Evolutionary conservation across 2,797 vertebrate genomes (phyloP), one percentile per base, ranked within the genome.

Genomic region (Syngnathus acus): DNA sequence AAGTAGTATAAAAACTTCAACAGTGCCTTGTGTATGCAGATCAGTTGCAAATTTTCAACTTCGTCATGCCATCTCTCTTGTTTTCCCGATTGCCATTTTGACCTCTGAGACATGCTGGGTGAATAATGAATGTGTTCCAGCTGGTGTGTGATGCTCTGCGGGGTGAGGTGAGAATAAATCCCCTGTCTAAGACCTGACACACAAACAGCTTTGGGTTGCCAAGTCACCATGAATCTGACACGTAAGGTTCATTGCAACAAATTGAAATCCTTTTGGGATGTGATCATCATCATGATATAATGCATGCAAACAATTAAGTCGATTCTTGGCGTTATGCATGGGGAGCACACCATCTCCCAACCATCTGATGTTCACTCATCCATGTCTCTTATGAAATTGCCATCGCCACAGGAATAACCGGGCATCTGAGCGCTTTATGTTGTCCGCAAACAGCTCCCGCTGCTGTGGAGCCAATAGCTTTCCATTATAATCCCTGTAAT

Each of bases 51-150:
- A 16, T 32, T 13, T 55, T 32, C 23, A 32, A 57, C 32, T 57
- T 37, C 17, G 14, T 16, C 55, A 54, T 26, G 10, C 9, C 54
- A 37, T 38, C 7, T 3, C 6, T 57, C 13, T 57, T 45, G 32
- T 75, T 71, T 64, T 63, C 14, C 45, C 45, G 14, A 47, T 16
- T 45, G 71, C 72, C 62, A 68, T n/a, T 78, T 73, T 84, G 86
- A 87, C 84, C 82, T 83, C 68, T 57, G 64, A 54, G 6, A 72
- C 79, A 78, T 69, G 72, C 77, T 68, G 75, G 74, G 71, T 71
- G 78, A 78, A 84, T 84, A 87, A 84, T 83, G 70, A 86, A 84
- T 19, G 70, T 82, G 81, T 72, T 86, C 85, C 86, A 89, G 84
- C 83, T 89, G 87, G 87, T 80, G 78, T 77, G 72, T 47, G 61